A percentile compares a stretch with the other conserved stretches of the same genome.
Conservation (phyloP, 2,797 vertebrate genomes). For the Petrocephalus schoutedeni region DNA sequence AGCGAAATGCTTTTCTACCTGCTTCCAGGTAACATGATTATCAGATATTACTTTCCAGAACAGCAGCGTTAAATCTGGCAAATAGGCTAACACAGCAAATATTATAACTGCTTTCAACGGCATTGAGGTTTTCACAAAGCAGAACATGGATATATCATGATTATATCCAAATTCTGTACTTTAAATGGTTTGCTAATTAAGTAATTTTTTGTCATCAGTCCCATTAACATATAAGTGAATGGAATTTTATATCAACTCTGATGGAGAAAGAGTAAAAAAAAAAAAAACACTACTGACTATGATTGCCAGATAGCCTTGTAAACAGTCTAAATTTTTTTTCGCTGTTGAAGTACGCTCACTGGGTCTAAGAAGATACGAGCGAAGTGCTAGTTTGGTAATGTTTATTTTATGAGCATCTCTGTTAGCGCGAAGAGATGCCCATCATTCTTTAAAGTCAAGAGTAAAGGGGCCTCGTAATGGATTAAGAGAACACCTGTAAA, state of each 20-base stretch:
- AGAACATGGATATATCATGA: not conserved
- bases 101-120: not conserved
- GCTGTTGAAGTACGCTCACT: not conserved
- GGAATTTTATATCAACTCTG: not conserved
- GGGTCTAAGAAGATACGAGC: not conserved
- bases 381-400: not conserved
- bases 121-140: not conserved
- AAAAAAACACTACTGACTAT: not conserved
- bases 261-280: not conserved
- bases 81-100: not conserved
- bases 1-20: not conserved
- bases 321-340: not conserved
- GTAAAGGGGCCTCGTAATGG: not conserved
- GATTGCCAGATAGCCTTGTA: not conserved
- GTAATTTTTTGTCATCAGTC: not conserved
- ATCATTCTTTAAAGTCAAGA: not conserved
- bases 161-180: not conserved
- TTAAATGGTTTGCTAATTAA: not conserved
- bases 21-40: not conserved
- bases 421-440: not conserved
- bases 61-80: not conserved
- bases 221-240: not conserved
- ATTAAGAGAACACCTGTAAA: not conserved
- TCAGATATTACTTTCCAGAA: not conserved
- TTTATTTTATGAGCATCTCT: not conserved